A percentile compares a stretch with the other conserved stretches of the same genome.
phyloP scores from a whole-genome alignment of 1,140 invertebrate species.

The Nasonia vitripennis region DNA sequence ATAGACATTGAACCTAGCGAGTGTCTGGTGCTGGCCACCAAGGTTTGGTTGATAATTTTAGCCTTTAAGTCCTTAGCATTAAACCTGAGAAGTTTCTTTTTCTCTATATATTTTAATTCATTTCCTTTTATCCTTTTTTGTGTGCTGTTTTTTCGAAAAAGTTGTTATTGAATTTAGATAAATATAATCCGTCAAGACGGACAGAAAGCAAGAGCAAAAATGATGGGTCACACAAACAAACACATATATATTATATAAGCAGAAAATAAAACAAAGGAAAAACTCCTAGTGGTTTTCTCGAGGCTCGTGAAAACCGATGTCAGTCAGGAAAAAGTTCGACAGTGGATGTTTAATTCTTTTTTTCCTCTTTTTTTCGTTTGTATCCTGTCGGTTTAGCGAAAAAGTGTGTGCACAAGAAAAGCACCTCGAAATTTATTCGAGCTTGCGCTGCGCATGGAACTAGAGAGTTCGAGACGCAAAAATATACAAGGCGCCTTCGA shows the following conservation, averaged over 20 bases:
- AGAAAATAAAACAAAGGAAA: conserved; percentile 12
- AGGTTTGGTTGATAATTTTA: conserved; percentile 66
- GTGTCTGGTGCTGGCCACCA: conserved; percentile 75
- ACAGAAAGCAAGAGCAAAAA: background rate
- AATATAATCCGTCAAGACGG: background rate
- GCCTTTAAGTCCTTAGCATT: conserved; percentile 39
- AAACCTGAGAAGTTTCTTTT: conserved; percentile 32
- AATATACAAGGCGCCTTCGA: background rate
- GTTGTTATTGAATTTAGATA: conserved; percentile 23
- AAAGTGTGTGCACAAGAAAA: conserved; percentile 1
- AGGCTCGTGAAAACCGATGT: background rate
- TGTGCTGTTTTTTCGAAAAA: conserved; percentile 21
- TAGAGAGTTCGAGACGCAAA: background rate
- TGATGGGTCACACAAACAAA: background rate
- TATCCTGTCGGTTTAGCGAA: conserved; percentile 15
- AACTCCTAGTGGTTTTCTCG: background rate
- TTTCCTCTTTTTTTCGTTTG: background rate
- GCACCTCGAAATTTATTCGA: background rate
- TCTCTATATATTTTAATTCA: conserved; percentile 9
- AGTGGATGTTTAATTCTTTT: background rate
- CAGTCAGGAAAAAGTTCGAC: conserved; percentile 1
- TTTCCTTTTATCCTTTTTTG: conserved; percentile 15
- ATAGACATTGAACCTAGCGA: conserved; percentile 73
- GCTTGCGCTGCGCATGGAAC: background rate
- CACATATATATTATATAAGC: background rate